Evolutionary conservation across 1,140 invertebrate genomes (phyloP).

Genomic region (Cataglyphis hispanica): DNA sequence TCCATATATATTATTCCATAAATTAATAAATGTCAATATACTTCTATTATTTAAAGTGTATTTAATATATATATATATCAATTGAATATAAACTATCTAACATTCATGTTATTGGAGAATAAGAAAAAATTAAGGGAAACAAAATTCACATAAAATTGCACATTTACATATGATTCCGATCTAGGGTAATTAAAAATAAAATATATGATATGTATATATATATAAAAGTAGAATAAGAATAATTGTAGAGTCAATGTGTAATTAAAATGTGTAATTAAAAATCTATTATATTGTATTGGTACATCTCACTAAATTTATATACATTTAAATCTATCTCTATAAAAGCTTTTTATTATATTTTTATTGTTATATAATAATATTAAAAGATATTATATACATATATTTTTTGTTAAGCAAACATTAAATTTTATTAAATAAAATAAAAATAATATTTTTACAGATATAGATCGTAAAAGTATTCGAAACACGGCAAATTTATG

Average conservation of each 20-base stretch:
- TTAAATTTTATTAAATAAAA: constrained; percentile 35
- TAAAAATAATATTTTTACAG: constrained; percentile 36
- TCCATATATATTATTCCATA: neutral
- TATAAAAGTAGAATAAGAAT: neutral
- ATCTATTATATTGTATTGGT: constrained; percentile 72
- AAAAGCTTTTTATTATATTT: constrained; percentile 43
- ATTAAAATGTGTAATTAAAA: constrained; percentile 45
- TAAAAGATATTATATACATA: constrained; percentile 48
- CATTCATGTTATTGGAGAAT: constrained; percentile 26
- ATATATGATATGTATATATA: neutral
- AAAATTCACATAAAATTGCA: constrained; percentile 20
- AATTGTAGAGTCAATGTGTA: neutral
- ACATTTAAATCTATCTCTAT: constrained; percentile 56
- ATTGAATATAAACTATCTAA: constrained; percentile 27
- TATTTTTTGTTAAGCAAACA: constrained; percentile 15
- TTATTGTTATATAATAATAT: constrained; percentile 65
- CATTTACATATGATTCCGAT: neutral
- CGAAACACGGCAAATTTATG: constrained; percentile 56
- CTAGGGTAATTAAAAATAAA: constrained; percentile 37
- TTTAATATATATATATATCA: constrained; percentile 8
- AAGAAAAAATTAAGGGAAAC: constrained; percentile 3
- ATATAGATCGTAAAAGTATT: constrained; percentile 37
- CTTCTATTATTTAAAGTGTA: neutral
- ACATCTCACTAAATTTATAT: constrained; percentile 67
- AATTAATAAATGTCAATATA: neutral